Percentiles rank a stretch among this genome's conserved stretches.
Conservation (phyloP, 2,797 vertebrate species). For the Lerista edwardsae region DNA sequence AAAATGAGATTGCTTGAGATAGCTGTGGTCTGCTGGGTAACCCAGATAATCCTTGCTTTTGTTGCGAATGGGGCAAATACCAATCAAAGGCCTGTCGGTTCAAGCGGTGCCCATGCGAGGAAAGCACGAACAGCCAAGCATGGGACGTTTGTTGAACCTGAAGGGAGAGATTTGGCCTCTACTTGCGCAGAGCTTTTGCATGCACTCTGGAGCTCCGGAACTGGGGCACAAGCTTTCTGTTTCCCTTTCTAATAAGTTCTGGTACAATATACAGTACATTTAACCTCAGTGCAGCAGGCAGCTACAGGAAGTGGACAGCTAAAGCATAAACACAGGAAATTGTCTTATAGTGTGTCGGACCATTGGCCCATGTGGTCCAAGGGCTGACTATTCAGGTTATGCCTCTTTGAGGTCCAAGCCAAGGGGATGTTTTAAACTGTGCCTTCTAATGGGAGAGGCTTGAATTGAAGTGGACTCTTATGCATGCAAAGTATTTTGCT, state of each 20-base stretch:
- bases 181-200: background rate
- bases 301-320: background rate
- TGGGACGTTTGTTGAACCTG: background rate
- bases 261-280: no score
- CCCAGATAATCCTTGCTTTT: no score
- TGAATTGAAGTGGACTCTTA: background rate
- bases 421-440: background rate
- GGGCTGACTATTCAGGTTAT: background rate
- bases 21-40: constrained; percentile 37
- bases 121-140: background rate
- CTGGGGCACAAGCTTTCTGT: no score
- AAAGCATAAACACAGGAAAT: background rate
- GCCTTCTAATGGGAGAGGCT: background rate
- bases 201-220: background rate
- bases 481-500: background rate
- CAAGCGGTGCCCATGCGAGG: background rate
- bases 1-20: constrained; percentile 52
- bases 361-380: background rate
- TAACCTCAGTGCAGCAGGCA: background rate
- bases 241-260: background rate
- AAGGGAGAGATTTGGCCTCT: background rate
- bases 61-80: background rate
- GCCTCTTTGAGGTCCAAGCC: background rate
- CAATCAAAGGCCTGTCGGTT: background rate
- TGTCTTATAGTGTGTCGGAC: no score